Evolutionary conservation across 2,113 vertebrate genomes (phyloP).

Genomic region (Phyllostomus discolor): DNA sequence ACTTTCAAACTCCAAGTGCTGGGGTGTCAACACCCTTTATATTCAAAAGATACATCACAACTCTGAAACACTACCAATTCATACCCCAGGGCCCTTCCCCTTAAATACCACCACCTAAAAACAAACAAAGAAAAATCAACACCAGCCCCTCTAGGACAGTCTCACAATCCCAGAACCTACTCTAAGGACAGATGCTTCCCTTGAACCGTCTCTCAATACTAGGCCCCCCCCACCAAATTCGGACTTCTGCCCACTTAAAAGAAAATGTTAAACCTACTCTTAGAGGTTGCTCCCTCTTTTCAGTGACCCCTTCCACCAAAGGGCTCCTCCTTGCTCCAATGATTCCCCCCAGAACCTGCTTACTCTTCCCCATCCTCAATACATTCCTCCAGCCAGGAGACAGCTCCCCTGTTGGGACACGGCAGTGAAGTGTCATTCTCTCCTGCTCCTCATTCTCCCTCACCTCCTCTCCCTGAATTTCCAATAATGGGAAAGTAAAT

Average conservation of each 20-base stretch:
- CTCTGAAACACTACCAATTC: not conserved
- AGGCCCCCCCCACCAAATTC: not conserved
- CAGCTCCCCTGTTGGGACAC: not conserved
- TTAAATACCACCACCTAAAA: not conserved
- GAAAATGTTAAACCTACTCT: not conserved
- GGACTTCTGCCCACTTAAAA: not conserved
- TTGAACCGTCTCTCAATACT: not conserved
- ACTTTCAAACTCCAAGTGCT: not conserved
- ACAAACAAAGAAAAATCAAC: not conserved
- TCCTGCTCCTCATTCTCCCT: not conserved
- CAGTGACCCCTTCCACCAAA: not conserved
- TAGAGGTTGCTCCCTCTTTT: not conserved
- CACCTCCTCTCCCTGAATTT: not conserved
- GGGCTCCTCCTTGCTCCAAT: not conserved
- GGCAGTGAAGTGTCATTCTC: not conserved
- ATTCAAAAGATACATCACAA: conserved; percentile 27
- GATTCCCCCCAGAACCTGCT: not conserved
- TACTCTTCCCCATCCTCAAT: not conserved
- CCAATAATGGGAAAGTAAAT: not conserved
- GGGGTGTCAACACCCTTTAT: not conserved
- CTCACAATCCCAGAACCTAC: not conserved
- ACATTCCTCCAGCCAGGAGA: not conserved
- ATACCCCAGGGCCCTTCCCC: not conserved
- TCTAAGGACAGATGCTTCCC: not conserved
- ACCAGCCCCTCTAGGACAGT: not conserved